phyloP scores from a whole-genome alignment of 2,888 invertebrate genomes.

The Acanthoscelides obtectus region DNA sequence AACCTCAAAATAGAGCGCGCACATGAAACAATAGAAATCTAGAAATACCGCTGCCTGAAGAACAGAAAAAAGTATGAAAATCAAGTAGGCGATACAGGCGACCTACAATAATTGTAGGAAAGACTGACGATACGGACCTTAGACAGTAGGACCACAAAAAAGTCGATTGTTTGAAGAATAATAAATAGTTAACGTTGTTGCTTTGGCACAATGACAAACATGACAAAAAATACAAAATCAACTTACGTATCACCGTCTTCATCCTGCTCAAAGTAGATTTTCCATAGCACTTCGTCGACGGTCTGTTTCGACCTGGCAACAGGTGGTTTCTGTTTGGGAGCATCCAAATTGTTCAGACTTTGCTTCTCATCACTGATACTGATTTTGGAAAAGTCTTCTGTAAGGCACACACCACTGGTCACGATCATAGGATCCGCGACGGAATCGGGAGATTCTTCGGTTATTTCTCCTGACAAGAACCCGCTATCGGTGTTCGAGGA shows the following conservation, averaged over 20 bases:
- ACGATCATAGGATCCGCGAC: conserved; percentile 49
- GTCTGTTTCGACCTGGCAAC: conserved; percentile 20
- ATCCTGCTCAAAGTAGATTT: conserved; percentile 69
- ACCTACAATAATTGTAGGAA: too few species aligned
- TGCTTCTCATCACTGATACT: conserved; percentile 47
- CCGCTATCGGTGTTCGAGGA: conserved; percentile 40
- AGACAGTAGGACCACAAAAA: too few species aligned
- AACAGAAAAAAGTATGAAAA: too few species aligned
- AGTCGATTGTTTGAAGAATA: too few species aligned
- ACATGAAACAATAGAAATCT: too few species aligned
- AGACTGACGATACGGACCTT: too few species aligned
- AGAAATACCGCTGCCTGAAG: too few species aligned
- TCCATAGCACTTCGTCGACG: conserved; percentile 46
- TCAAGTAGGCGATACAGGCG: too few species aligned
- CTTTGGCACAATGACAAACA: too few species aligned
- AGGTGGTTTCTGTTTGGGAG: conserved; percentile 24
- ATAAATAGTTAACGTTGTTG: too few species aligned
- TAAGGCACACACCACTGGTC: conserved; percentile 62
- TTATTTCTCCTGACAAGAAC: conserved; percentile 37
- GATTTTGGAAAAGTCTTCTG: conserved; percentile 60
- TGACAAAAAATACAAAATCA: not conserved
- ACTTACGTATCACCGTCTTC: conserved; percentile 89
- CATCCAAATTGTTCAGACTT: conserved; percentile 42
- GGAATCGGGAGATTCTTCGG: conserved; percentile 16
- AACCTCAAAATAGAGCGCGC: too few species aligned